Evolutionary conservation across 64 coral and sea anemone genomes (phyloP), one percentile per base, ranked within the genome.

Genomic region (Montipora sp.): DNA sequence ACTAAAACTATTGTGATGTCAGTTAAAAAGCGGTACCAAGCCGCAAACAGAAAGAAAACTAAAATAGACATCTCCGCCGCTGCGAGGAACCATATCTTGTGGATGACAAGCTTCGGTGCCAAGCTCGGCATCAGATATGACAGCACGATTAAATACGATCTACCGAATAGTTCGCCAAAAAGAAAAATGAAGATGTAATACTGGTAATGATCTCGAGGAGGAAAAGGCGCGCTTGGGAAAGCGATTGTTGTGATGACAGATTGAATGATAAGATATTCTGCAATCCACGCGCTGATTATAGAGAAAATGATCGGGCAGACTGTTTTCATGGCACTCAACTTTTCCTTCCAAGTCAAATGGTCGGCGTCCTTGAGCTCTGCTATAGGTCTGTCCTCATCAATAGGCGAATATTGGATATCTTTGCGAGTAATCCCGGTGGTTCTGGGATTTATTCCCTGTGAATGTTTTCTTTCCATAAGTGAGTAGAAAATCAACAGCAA

Each of bases 121-220:
- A 77, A 80, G 24, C 78, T 80, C 51, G 92, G 95, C 46, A 89
- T 88, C 51, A 94, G 19, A 51, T 90, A 94, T 3, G 95, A 90
- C 13, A 91, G 65, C 9, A 98, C 71, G 36, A 92, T 91, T 18
- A 98, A 73, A 74, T 98, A 98, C 69, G 95, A 98, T 53, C 95
- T 66, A 7, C 95, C 95, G 36, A 98, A 98, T 4, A 98, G 77
- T 48, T 98, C 95, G 0, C 95, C 95, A 21, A 93, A 93, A 2
- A 98, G 77, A 15, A 98, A 98, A 50, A 94, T 80, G 50, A 98
- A 98, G 46, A 98, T 98, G 24, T 98, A 98, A 43, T 98, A 98
- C 72, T 94, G 83, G 74, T 98, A 98, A 73, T 98, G 95, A 48
- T 98, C 95, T 6, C 95, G 77, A 11, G 95, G 95, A 1, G 95